A percentile compares a stretch with the other conserved stretches of the same genome.
Evolutionary conservation across 2,797 vertebrate species (phyloP).

Genomic region (Odontamblyopus rebecca): DNA sequence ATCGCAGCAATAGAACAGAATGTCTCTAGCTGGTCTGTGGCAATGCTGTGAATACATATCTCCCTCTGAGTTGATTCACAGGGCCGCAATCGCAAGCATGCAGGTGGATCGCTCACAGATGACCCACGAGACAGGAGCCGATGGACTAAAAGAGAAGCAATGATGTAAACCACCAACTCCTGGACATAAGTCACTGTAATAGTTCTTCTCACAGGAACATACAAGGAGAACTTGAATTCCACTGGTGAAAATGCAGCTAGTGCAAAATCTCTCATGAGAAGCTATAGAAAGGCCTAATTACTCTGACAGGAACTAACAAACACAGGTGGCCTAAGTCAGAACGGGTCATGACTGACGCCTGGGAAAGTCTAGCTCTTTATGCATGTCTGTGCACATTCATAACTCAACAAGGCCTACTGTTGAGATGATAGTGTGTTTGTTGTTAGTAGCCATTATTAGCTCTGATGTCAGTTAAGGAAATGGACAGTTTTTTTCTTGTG

Average conservation of each 20-base stretch:
- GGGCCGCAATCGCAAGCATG: slow-evolving; percentile 31
- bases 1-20: slow-evolving; percentile 53
- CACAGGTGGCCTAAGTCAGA: slow-evolving; percentile 16
- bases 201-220: slow-evolving; percentile 30
- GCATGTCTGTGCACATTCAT: background rate
- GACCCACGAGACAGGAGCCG: slow-evolving; percentile 13
- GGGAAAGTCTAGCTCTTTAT: background rate
- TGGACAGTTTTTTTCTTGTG: background rate
- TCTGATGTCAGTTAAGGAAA: slow-evolving; percentile 17
- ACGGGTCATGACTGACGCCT: slow-evolving; percentile 3
- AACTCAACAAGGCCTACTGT: background rate
- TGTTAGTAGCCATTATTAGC: slow-evolving; percentile 3
- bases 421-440: slow-evolving; percentile 12
- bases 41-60: slow-evolving; percentile 67
- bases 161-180: slow-evolving; percentile 29
- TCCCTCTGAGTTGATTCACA: slow-evolving; percentile 45
- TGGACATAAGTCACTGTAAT: slow-evolving; percentile 45
- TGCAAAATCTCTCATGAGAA: background rate
- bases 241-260: background rate
- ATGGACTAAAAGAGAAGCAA: slow-evolving; percentile 18
- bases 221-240: slow-evolving; percentile 13
- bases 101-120: slow-evolving; percentile 28
- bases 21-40: slow-evolving; percentile 58
- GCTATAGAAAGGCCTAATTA: slow-evolving; percentile 12
- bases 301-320: slow-evolving; percentile 8